Percentiles rank a stretch among this genome's conserved stretches.
phyloP scores from a whole-genome alignment of 2,113 vertebrate genomes.

The Corythaeola cristata region DNA sequence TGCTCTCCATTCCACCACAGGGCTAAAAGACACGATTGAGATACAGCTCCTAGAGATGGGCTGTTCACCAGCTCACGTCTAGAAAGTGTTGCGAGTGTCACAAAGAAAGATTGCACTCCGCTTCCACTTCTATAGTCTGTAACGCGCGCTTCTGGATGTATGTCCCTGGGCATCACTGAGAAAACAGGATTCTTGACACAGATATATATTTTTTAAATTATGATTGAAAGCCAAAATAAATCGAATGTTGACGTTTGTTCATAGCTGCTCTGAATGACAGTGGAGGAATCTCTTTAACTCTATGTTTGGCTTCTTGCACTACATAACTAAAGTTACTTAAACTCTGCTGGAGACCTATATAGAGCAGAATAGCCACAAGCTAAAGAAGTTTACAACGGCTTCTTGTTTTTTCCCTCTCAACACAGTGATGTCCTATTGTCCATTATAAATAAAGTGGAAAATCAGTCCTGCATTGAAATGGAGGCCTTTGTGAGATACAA shows the following conservation, averaged over 20 bases:
- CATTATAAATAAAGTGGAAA: slow-evolving; percentile 40
- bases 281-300: not conserved
- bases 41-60: not conserved
- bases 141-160: not conserved
- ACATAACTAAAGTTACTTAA: not conserved
- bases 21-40: not conserved
- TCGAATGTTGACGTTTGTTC: too few relatives aligned
- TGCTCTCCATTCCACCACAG: not conserved
- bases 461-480: not conserved
- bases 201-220: not conserved
- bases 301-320: not conserved
- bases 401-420: not conserved
- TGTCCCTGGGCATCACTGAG: slow-evolving; percentile 13
- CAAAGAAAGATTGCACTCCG: not conserved
- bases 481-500: not conserved
- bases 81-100: not conserved
- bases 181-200: slow-evolving; percentile 39
- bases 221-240: slow-evolving; percentile 55
- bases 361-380: not conserved
- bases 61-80: not conserved
- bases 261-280: not conserved
- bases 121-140: slow-evolving; percentile 6
- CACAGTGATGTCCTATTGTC: not conserved
- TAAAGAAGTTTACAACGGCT: not conserved
- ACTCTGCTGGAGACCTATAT: not conserved